Evolutionary conservation across 23 tunicate species (phyloP).

Genomic region (Clavelina lepadiformis): DNA sequence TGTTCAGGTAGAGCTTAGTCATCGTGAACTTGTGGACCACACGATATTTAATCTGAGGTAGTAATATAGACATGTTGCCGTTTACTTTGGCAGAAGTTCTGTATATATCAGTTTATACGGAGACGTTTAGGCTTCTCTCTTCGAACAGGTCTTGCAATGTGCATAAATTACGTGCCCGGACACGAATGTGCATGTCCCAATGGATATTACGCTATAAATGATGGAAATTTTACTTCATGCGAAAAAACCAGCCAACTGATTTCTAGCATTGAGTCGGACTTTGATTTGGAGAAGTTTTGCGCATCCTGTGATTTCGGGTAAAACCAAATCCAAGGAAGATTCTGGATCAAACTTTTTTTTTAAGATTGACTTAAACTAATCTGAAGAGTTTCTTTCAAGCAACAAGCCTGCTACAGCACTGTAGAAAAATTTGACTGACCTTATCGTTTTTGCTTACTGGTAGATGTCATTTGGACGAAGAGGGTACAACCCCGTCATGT

Average conservation of each 20-base stretch:
- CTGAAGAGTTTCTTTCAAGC: too few relatives aligned
- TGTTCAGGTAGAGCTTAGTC: conserved; percentile 32
- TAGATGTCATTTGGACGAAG: too few relatives aligned
- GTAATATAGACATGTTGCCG: background rate
- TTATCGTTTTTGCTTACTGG: too few relatives aligned
- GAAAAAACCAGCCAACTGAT: conserved; percentile 4
- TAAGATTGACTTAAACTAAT: too few relatives aligned
- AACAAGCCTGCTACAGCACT: too few relatives aligned
- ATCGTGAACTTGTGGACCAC: background rate
- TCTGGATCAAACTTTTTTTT: too few relatives aligned
- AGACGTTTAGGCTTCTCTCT: background rate
- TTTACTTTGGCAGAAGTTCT: background rate
- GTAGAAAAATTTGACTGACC: too few relatives aligned
- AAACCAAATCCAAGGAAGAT: background rate
- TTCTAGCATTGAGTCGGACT: conserved; percentile 4
- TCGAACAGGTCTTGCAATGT: conserved; percentile 46
- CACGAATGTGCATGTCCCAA: conserved; percentile 58
- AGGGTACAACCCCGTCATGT: too few relatives aligned
- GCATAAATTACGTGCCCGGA: conserved; percentile 53
- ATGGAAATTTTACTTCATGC: conserved; percentile 24
- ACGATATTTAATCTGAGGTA: too few relatives aligned
- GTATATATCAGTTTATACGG: background rate
- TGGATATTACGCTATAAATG: conserved; percentile 12
- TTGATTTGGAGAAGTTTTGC: conserved; percentile 28
- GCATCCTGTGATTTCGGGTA: conserved; percentile 51